phyloP scores from a whole-genome alignment of 2,888 invertebrate species.

The Hydriomena furcata region DNA sequence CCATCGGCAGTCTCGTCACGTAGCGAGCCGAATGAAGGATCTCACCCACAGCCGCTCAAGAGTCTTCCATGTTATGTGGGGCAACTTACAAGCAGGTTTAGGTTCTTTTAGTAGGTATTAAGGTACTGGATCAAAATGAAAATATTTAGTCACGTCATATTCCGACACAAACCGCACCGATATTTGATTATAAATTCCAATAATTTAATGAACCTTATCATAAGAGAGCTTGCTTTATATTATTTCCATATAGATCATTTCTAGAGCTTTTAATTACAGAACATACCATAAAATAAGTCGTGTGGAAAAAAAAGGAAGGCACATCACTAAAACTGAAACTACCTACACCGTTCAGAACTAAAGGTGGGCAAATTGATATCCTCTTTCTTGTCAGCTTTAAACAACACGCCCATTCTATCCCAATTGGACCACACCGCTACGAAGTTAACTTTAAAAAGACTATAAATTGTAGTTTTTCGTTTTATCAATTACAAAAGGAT shows the following conservation, averaged over 20 bases:
- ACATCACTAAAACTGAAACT: too few species aligned
- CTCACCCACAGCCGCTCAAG: slow-evolving; percentile 47
- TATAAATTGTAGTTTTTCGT: slow-evolving; percentile 27
- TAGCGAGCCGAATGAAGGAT: slow-evolving; percentile 57
- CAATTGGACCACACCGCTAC: slow-evolving; percentile 21
- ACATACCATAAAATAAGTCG: too few species aligned
- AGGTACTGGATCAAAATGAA: not conserved
- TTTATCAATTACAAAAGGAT: slow-evolving; percentile 26
- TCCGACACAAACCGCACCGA: too few species aligned
- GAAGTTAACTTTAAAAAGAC: slow-evolving; percentile 26
- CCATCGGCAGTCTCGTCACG: slow-evolving; percentile 56
- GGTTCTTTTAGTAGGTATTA: not conserved
- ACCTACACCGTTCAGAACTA: not conserved
- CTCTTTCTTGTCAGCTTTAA: slow-evolving; percentile 7
- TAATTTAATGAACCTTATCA: too few species aligned
- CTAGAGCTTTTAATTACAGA: too few species aligned
- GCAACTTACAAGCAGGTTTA: slow-evolving; percentile 22
- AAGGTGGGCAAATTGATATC: slow-evolving; percentile 5
- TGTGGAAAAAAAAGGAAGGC: too few species aligned
- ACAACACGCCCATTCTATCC: slow-evolving; percentile 6
- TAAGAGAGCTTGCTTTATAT: too few species aligned
- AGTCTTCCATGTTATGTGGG: slow-evolving; percentile 25
- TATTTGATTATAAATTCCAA: too few species aligned
- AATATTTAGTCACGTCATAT: too few species aligned
- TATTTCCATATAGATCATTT: too few species aligned